phyloP scores from a whole-genome alignment of 92 coral and sea anemone genomes.

The Palythoa caribaeorum region DNA sequence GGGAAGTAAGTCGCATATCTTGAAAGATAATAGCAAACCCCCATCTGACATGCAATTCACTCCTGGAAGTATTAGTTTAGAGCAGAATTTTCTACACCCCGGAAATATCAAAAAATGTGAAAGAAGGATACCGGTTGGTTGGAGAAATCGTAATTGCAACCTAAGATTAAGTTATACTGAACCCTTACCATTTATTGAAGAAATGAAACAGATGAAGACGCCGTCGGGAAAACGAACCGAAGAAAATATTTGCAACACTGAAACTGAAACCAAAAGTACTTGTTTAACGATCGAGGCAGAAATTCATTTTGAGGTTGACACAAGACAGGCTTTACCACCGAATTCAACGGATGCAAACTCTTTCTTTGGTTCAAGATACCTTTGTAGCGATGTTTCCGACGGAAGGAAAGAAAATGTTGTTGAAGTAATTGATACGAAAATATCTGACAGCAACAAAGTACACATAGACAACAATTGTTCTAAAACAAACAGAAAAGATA shows the following conservation, averaged over 20 bases:
- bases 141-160: not conserved
- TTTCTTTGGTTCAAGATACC: not conserved
- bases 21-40: not conserved
- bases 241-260: not conserved
- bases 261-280: not conserved
- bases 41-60: not conserved
- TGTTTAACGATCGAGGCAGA: not conserved
- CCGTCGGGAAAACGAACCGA: not conserved
- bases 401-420: not conserved
- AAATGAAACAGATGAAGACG: not conserved
- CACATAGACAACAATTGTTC: too few species aligned
- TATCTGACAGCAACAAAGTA: too few species aligned
- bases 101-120: not conserved
- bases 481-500: not conserved
- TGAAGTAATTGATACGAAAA: not conserved
- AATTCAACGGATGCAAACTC: not conserved
- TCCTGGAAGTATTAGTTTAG: not conserved
- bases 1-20: not conserved
- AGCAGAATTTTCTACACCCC: not conserved
- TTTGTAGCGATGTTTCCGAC: not conserved
- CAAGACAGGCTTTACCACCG: not conserved
- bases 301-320: not conserved
- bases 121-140: not conserved
- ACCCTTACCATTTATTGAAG: not conserved
- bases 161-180: not conserved